Conservation (phyloP, 2,888 invertebrate species). For the Alentia gelatinosa region DNA sequence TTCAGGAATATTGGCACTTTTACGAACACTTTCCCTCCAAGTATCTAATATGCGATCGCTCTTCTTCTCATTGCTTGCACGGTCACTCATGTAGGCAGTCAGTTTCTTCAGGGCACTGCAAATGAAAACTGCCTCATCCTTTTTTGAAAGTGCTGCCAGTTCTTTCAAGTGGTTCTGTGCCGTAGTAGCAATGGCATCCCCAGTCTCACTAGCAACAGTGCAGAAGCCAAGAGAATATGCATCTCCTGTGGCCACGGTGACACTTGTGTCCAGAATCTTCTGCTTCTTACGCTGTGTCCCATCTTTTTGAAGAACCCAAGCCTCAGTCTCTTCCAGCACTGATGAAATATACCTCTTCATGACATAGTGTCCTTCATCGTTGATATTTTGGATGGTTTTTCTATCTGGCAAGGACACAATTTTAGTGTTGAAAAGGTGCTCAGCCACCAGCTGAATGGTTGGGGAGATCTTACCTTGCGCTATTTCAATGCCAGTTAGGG, state of each 20-base stretch:
- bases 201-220: conserved; percentile 20
- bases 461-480: conserved; percentile 20
- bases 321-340: not conserved
- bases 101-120: not conserved
- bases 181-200: not conserved
- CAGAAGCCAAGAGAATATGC: not conserved
- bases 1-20: not conserved
- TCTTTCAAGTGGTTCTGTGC: conserved; percentile 27
- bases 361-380: conserved; percentile 35
- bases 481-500: not conserved
- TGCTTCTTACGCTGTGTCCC: not conserved
- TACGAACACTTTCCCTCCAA: not conserved
- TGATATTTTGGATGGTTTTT: conserved; percentile 21
- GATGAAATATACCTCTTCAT: not conserved
- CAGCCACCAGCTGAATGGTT: not conserved
- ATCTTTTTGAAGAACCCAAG: not conserved
- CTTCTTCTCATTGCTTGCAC: conserved; percentile 33
- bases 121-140: not conserved
- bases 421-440: not conserved
- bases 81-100: conserved; percentile 6
- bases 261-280: conserved; percentile 37
- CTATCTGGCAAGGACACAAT: not conserved
- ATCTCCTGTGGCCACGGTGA: not conserved
- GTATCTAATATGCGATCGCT: not conserved
- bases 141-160: not conserved